Evolutionary conservation across 2,113 vertebrate species (phyloP).

Genomic region (Polyodon spathula): DNA sequence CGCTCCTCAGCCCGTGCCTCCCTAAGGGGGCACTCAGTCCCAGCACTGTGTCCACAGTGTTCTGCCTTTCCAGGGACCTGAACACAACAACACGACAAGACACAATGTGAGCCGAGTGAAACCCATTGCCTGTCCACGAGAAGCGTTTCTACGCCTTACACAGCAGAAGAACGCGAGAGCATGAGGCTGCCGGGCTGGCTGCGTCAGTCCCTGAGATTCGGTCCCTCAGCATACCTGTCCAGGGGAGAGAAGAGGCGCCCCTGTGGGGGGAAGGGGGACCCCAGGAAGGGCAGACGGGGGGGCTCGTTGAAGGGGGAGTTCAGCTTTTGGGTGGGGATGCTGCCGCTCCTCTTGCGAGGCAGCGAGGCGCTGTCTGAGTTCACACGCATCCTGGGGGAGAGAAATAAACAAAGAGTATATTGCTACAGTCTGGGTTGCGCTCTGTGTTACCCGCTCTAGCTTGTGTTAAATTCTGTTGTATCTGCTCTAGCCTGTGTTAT

Average conservation of each 20-base stretch:
- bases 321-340: slow-evolving; percentile 30
- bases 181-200: background rate
- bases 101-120: too few relatives aligned
- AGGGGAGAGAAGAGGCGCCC: background rate
- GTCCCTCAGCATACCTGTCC: too few relatives aligned
- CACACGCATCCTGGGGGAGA: slow-evolving; percentile 19
- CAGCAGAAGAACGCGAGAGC: too few relatives aligned
- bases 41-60: background rate
- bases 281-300: background rate
- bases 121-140: too few relatives aligned
- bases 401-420: background rate
- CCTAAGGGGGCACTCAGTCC: background rate
- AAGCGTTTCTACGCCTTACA: too few relatives aligned
- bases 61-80: background rate
- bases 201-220: background rate
- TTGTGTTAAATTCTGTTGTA: too few relatives aligned
- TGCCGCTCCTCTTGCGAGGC: slow-evolving; percentile 19
- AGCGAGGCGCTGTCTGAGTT: slow-evolving; percentile 23
- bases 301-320: background rate
- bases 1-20: background rate
- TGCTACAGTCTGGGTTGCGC: too few relatives aligned
- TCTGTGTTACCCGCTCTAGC: background rate
- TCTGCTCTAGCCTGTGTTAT: too few relatives aligned
- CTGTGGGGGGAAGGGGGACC: background rate
- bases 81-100: background rate